These are phyloP conservation scores for Diadegma fenestrale DNA, from an alignment of 2,888 invertebrate genomes.

Conservation along the genomic window DNA sequence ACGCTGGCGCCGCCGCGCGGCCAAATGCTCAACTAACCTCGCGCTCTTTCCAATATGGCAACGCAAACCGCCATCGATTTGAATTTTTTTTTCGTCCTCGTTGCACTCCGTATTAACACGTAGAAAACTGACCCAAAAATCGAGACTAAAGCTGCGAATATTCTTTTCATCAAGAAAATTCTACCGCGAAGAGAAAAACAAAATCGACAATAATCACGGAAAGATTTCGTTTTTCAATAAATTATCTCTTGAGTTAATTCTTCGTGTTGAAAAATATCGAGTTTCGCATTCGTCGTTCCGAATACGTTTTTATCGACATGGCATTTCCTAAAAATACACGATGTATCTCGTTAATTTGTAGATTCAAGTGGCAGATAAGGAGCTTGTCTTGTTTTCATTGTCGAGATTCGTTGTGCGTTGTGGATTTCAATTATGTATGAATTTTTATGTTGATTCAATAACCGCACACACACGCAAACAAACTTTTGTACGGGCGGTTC, in stretches of 20 bases:
- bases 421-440: conserved; percentile 17
- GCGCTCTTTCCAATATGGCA: conserved; percentile 39
- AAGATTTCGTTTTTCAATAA: too few relatives aligned
- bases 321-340: conserved; percentile 32
- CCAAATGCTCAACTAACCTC: neutral
- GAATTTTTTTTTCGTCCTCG: conserved; percentile 10
- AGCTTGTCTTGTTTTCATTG: conserved; percentile 28
- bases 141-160: neutral
- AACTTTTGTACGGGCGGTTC: neutral
- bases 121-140: neutral
- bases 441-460: neutral
- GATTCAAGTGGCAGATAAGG: conserved; percentile 53
- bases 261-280: neutral
- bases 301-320: conserved; percentile 32
- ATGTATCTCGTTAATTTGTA: conserved; percentile 9
- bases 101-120: neutral
- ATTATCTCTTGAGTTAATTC: too few relatives aligned
- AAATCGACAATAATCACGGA: neutral
- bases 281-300: neutral
- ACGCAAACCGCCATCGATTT: conserved; percentile 18
- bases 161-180: neutral
- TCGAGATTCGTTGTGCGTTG: conserved; percentile 47
- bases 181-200: neutral
- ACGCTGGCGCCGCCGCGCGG: conserved; percentile 39
- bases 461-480: neutral